Conservation (phyloP, 92 coral and sea anemone species). For the Epizoanthus rinbou region DNA sequence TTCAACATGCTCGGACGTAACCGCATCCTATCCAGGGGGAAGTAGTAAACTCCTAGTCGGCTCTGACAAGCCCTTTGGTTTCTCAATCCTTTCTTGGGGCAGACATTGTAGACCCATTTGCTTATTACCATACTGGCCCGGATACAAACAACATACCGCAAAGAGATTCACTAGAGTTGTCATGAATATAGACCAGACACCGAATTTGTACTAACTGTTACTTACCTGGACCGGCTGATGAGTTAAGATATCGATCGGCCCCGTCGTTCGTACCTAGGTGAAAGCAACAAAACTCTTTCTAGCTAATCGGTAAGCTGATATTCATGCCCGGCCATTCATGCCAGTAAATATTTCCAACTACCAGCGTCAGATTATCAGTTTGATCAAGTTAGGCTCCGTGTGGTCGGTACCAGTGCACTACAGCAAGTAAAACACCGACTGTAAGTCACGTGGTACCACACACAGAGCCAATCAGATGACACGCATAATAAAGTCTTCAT, state of each 20-base stretch:
- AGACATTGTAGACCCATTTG: too few species aligned
- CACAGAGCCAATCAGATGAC: constrained; percentile 92
- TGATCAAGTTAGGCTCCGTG: constrained; percentile 63
- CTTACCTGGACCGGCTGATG: constrained; percentile 97
- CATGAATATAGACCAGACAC: too few species aligned
- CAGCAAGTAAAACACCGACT: constrained; percentile 65
- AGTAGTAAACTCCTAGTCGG: too few species aligned
- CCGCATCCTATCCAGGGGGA: too few species aligned
- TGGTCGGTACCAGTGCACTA: constrained; percentile 20
- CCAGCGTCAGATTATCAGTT: constrained; percentile 63
- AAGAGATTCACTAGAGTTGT: too few species aligned
- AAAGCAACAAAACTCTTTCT: not conserved
- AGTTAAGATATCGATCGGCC: constrained; percentile 91
- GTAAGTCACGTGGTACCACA: constrained; percentile 63
- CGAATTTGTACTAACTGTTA: not conserved
- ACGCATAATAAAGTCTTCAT: constrained; percentile 96
- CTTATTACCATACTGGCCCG: too few species aligned
- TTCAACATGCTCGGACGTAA: too few species aligned
- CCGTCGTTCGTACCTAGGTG: constrained; percentile 94
- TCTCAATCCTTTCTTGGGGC: too few species aligned
- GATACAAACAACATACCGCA: too few species aligned
- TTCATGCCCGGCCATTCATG: not conserved
- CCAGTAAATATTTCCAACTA: not conserved
- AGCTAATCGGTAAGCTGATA: not conserved
- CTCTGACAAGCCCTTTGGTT: too few species aligned